A percentile compares a stretch with the other conserved stretches of the same genome.
Conservation (phyloP, 2,888 invertebrate genomes). For the Diaprepes abbreviatus region DNA sequence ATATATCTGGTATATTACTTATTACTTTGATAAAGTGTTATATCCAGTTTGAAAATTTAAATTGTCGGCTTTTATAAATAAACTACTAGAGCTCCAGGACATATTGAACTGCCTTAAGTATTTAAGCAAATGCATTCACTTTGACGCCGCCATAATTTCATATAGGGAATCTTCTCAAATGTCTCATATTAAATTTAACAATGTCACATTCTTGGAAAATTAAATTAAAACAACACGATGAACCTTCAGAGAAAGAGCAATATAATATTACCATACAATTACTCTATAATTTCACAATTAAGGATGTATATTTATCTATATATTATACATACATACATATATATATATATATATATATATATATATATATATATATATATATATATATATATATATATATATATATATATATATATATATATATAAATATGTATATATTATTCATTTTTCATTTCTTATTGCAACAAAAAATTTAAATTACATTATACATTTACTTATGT, state of each 20-base stretch:
- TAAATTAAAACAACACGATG: neutral
- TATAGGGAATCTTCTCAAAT: slow-evolving; percentile 4
- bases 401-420: too few relatives aligned
- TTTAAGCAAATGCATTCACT: slow-evolving; percentile 60
- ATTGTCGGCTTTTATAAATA: neutral
- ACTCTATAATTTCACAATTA: neutral
- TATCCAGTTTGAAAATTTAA: neutral
- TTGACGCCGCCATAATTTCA: slow-evolving; percentile 41
- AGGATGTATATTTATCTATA: too few relatives aligned
- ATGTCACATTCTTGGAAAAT: neutral
- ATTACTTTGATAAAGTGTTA: too few relatives aligned
- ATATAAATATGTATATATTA: too few relatives aligned
- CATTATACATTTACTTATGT: too few relatives aligned
- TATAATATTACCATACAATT: slow-evolving; percentile 1
- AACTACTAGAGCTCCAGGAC: slow-evolving; percentile 27
- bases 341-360: too few relatives aligned
- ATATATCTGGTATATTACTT: too few relatives aligned
- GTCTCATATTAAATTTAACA: slow-evolving; percentile 10
- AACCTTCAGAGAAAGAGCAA: neutral
- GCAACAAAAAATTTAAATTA: too few relatives aligned
- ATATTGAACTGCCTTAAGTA: slow-evolving; percentile 62
- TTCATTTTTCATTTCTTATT: too few relatives aligned
- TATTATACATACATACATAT: too few relatives aligned
- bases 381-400: too few relatives aligned
- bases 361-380: too few relatives aligned